Percentiles rank a stretch among this genome's conserved stretches.
Conservation (phyloP, 1,140 invertebrate genomes). For the Zaprionus gabonicus region DNA sequence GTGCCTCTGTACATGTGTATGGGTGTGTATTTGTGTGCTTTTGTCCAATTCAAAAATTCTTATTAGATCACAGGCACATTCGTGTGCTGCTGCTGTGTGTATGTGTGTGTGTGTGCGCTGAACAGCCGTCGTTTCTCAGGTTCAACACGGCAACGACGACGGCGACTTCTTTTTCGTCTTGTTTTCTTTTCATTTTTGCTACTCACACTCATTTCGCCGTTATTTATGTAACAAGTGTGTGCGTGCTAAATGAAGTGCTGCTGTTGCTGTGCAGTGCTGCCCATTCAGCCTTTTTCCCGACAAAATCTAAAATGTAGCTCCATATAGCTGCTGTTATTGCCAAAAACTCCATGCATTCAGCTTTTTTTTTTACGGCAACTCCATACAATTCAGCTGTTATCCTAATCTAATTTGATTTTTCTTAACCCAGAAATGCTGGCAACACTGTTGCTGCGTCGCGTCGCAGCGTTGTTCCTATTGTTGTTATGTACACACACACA, state of each 20-base stretch:
- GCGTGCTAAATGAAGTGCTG: constrained; percentile 69
- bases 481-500: constrained; percentile 5
- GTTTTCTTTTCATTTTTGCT: constrained; percentile 48
- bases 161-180: constrained; percentile 67
- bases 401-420: too few species aligned
- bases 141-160: constrained; percentile 52
- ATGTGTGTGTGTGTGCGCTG: constrained; percentile 21
- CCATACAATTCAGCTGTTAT: too few species aligned
- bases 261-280: background rate
- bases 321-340: too few species aligned
- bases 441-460: background rate
- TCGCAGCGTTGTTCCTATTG: constrained; percentile 22
- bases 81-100: background rate
- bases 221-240: constrained; percentile 83
- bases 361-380: too few species aligned
- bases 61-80: constrained; percentile 13
- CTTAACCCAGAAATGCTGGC: too few species aligned
- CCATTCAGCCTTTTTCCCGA: too few species aligned
- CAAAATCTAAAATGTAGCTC: too few species aligned
- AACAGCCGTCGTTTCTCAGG: constrained; percentile 49
- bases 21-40: constrained; percentile 29
- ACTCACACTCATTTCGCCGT: constrained; percentile 74
- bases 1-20: constrained; percentile 22
- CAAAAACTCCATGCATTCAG: too few species aligned
- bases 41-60: constrained; percentile 10